Conservation (phyloP, 1,140 invertebrate species). For the Tetramorium alpestre region DNA sequence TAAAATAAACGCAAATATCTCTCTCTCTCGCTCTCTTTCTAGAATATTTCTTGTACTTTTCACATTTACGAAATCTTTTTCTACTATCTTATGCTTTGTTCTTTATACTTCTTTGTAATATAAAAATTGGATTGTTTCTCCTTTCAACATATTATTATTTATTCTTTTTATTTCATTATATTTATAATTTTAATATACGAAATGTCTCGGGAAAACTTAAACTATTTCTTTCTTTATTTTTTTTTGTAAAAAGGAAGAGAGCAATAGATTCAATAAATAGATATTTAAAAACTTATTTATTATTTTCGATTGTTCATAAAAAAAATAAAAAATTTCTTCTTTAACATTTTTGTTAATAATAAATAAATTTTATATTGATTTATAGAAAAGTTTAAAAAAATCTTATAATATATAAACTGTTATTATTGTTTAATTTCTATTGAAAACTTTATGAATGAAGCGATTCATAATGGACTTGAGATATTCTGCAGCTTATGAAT, state of each 20-base stretch:
- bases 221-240: too few species aligned
- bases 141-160: not conserved
- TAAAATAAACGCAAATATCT: not conserved
- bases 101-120: not conserved
- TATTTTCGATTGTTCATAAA: not conserved
- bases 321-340: not conserved
- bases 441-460: not conserved
- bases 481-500: not conserved
- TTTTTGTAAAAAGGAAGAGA: not conserved
- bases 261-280: not conserved
- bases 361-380: not conserved
- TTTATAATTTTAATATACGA: not conserved
- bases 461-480: not conserved
- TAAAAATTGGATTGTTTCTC: not conserved
- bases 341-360: not conserved
- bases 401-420: not conserved
- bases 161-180: constrained; percentile 2
- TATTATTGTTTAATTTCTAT: not conserved
- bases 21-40: too few species aligned
- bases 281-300: not conserved
- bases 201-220: too few species aligned
- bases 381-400: not conserved
- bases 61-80: not conserved
- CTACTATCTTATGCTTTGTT: not conserved
- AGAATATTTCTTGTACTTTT: not conserved